Base-by-base conservation (phyloP, 2,888 invertebrate genomes). In the Brachynemurus nebulosus region DNA sequence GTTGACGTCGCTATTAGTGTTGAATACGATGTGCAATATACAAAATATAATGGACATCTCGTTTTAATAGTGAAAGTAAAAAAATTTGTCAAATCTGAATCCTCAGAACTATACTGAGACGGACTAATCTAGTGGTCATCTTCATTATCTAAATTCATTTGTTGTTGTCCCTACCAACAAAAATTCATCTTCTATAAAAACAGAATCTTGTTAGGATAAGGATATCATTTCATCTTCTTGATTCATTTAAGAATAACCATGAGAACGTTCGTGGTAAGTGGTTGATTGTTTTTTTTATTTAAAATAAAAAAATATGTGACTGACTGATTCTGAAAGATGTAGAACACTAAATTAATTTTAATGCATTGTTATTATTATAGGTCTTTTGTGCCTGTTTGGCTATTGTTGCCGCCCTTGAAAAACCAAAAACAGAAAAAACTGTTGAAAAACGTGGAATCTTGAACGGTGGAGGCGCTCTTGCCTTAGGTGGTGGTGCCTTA, bases 401-500 rank as follows among this genome's bases (percentile, higher is more conserved):
- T 16, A 6, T 36, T 18, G 17, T 19, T 3, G 36, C 18, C 17
- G 17, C 19, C 2, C 19, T 19, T 36, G 27, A 25, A 7, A 19
- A 6, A 17, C 4, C 14, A 37, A 18, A 7, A 7, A 12, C 23
- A 16, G 16, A 14, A 14, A 40, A 40, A 21, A 20, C 9, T 11
- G 25, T 25, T 27, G 40, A 40, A 3, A 40, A 40, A n/a, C 40
- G 40, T 11, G 40, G 40, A 9, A 12, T 40, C 14, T 12, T 37
- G n/a, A 19, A 18, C 19, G 37, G 37, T n/a, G 37, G 37, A 37
- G 18, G n/a, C n/a, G 30, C 30, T 12, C 14, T 30, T 12, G 30
- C 52, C 21, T 40, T 57, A 17, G 61, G 59, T 11, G 59, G 60
- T 35, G 48, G 49, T 20, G 48, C 47, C n/a, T 50, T 50, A 40